A percentile compares a stretch with the other conserved stretches of the same genome.
Evolutionary conservation across 2,797 vertebrate species (phyloP).

Genomic region (Labeo calbasu): DNA sequence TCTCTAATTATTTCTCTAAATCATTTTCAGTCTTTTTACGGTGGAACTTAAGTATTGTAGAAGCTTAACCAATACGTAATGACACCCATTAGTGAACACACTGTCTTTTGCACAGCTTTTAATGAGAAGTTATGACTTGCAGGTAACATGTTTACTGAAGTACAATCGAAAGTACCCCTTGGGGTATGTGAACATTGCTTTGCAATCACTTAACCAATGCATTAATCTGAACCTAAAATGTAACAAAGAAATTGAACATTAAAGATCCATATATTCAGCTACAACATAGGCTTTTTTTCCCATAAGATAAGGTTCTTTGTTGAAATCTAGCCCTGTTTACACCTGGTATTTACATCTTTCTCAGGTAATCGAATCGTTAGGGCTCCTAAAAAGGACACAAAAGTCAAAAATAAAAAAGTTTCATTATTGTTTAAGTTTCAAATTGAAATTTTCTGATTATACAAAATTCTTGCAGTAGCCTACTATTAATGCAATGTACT

Average conservation of each 20-base stretch:
- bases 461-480: no score
- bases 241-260: background rate
- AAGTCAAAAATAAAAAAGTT: background rate
- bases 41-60: background rate
- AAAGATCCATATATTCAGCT: background rate
- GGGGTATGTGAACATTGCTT: background rate
- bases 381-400: background rate
- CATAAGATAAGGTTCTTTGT: background rate
- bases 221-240: background rate
- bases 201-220: background rate
- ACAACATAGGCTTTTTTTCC: background rate
- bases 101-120: background rate
- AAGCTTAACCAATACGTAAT: background rate
- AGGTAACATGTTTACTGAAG: background rate
- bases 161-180: background rate
- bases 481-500: no score
- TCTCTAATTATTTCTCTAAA: background rate
- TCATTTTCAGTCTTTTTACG: background rate
- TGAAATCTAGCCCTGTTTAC: background rate
- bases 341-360: background rate
- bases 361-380: background rate
- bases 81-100: background rate
- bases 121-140: constrained; percentile 5
- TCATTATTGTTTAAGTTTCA: background rate
- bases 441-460: background rate